Percentiles rank a stretch among this genome's conserved stretches.
Evolutionary conservation across 2,113 vertebrate species (phyloP).

Genomic region (Ceyx margarethae): DNA sequence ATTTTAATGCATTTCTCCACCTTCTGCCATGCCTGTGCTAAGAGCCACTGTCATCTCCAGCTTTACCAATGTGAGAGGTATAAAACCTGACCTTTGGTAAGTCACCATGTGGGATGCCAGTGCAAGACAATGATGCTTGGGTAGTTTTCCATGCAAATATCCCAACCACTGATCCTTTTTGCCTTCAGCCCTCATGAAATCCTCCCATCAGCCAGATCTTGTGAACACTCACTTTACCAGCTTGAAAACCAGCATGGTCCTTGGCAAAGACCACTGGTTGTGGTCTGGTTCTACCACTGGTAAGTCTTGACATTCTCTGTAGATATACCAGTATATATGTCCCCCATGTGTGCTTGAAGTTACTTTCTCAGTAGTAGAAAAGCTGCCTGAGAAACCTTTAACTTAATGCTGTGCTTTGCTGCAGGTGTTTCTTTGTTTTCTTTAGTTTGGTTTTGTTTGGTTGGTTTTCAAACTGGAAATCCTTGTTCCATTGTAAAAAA

Average conservation of each 20-base stretch:
- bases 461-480: not conserved
- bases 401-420: not conserved
- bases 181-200: not conserved
- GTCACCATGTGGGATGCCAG: not conserved
- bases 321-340: rapidly evolving
- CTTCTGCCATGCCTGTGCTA: not conserved
- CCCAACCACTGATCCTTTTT: not conserved
- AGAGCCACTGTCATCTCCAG: not conserved
- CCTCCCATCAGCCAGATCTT: not conserved
- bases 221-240: not conserved
- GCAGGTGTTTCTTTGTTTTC: not conserved
- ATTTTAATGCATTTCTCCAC: not conserved
- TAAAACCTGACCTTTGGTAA: not conserved
- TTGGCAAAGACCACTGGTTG: too few species aligned
- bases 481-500: not conserved
- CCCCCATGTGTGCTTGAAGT: not conserved
- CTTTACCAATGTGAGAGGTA: not conserved
- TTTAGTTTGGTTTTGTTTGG: not conserved
- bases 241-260: not conserved
- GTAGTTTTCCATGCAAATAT: not conserved
- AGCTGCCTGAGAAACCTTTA: not conserved
- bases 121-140: not conserved
- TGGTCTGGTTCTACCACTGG: not conserved
- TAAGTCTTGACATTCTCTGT: not conserved
- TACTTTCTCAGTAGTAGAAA: not conserved